Percentiles rank a stretch among this genome's conserved stretches.
Conservation (phyloP, 2,888 invertebrate species). For the Ophion slaviceki region DNA sequence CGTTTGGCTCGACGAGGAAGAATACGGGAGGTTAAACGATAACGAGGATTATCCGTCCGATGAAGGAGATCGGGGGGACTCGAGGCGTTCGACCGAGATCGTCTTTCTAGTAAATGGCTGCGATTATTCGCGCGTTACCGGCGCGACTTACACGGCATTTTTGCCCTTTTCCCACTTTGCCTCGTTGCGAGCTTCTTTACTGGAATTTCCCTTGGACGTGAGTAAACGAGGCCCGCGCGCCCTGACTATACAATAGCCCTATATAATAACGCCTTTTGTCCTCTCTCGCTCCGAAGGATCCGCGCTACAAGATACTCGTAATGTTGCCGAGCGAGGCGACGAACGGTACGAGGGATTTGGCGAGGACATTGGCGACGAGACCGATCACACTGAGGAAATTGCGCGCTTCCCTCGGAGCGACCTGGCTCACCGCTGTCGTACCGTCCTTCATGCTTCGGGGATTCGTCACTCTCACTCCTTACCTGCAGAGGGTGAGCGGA, state of each 20-base stretch:
- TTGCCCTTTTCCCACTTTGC: slow-evolving; percentile 91
- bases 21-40: slow-evolving; percentile 75
- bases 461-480: slow-evolving; percentile 91
- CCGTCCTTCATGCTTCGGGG: slow-evolving; percentile 93
- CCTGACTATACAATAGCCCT: too few species aligned
- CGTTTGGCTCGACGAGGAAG: slow-evolving; percentile 77
- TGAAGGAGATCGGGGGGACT: slow-evolving; percentile 55
- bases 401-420: slow-evolving; percentile 88
- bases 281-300: slow-evolving; percentile 78
- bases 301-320: slow-evolving; percentile 90
- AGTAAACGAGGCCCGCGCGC: slow-evolving; percentile 78
- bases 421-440: slow-evolving; percentile 90
- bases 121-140: slow-evolving; percentile 80
- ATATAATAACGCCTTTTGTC: too few species aligned
- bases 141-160: slow-evolving; percentile 90
- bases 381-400: slow-evolving; percentile 86
- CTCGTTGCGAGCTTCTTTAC: slow-evolving; percentile 88
- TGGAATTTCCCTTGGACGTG: slow-evolving; percentile 92
- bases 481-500: slow-evolving; percentile 90
- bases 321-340: slow-evolving; percentile 87
- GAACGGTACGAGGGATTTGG: slow-evolving; percentile 86
- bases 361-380: slow-evolving; percentile 84
- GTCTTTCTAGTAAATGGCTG: slow-evolving; percentile 82
- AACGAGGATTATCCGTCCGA: slow-evolving; percentile 74
- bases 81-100: slow-evolving; percentile 76